Evolutionary conservation across 2,797 vertebrate species (phyloP).

Genomic region (Propithecus perrieri): DNA sequence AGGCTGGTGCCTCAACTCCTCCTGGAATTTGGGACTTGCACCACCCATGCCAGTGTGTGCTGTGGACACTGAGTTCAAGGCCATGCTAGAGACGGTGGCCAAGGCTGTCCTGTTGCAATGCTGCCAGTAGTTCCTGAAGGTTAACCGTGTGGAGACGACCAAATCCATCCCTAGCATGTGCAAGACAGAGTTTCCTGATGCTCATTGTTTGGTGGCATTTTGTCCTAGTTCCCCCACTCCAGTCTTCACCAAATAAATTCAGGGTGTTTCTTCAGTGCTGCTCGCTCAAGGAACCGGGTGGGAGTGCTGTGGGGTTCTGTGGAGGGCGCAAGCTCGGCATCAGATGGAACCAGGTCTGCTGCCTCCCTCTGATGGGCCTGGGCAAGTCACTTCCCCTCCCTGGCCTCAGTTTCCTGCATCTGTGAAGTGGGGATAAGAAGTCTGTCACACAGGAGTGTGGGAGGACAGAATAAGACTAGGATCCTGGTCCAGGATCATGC

Average conservation of each 20-base stretch:
- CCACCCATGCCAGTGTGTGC: neutral
- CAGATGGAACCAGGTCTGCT: neutral
- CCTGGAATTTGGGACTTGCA: neutral
- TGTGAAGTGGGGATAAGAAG: neutral
- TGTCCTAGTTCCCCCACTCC: neutral
- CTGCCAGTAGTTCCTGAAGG: neutral
- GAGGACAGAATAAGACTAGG: neutral
- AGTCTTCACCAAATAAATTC: neutral
- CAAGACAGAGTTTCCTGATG: neutral
- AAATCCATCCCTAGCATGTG: neutral
- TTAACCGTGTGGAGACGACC: accelerated
- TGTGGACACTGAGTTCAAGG: neutral
- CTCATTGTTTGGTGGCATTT: neutral
- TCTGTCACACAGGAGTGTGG: no score
- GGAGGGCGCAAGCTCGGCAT: no score
- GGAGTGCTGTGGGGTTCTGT: neutral
- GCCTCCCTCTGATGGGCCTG: no score
- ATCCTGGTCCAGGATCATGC: neutral
- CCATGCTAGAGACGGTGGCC: neutral
- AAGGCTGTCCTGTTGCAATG: neutral
- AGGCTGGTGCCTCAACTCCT: accelerated
- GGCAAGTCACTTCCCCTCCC: neutral
- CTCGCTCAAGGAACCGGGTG: neutral
- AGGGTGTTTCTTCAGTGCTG: no score
- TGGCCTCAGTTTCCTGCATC: neutral